Conservation (phyloP, 2,113 vertebrate genomes). For the Daboia siamensis region DNA sequence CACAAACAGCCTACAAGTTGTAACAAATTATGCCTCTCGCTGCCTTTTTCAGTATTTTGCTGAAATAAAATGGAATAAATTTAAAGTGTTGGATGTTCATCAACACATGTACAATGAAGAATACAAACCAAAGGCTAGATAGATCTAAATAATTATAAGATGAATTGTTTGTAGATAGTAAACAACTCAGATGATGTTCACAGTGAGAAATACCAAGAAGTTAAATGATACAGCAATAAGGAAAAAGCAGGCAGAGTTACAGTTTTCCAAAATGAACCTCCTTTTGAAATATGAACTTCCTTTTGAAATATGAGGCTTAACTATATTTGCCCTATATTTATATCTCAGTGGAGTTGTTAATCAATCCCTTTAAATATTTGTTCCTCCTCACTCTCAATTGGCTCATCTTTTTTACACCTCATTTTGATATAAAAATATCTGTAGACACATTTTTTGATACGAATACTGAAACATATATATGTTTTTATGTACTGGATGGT, state of each 20-base stretch:
- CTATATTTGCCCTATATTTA: background rate
- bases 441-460: background rate
- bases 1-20: conserved; percentile 18
- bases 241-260: background rate
- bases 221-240: background rate
- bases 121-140: background rate
- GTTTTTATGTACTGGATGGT: background rate
- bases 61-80: conserved; percentile 24
- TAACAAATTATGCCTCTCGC: conserved; percentile 14
- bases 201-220: background rate
- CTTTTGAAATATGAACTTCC: background rate
- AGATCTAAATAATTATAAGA: background rate
- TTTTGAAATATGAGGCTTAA: background rate
- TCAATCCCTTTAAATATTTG: background rate
- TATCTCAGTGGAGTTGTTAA: background rate
- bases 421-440: background rate
- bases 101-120: background rate
- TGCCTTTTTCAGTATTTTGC: background rate
- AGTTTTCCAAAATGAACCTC: background rate
- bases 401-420: background rate
- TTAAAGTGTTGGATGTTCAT: background rate
- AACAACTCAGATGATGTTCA: background rate
- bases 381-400: background rate
- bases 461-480: background rate
- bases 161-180: background rate